A percentile compares a stretch with the other conserved stretches of the same genome.
phyloP scores from a whole-genome alignment of 2,888 invertebrate genomes.

The Pristionchus fissidentatus region DNA sequence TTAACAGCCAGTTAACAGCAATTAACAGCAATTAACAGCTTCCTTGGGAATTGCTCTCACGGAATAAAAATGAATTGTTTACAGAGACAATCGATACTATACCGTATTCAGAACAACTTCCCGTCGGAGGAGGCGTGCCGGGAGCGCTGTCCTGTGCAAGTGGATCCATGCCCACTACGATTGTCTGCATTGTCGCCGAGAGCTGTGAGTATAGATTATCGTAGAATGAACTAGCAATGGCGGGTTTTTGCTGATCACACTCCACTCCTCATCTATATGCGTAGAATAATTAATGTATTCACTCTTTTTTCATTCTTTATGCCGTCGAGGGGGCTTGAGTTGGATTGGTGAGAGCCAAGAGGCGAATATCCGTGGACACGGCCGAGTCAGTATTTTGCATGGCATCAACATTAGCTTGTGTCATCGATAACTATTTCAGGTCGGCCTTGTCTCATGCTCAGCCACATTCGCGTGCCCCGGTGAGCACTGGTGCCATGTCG shows the following conservation, averaged over 20 bases:
- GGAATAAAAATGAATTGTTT: too few relatives aligned
- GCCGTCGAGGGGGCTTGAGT: too few relatives aligned
- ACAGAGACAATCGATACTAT: too few relatives aligned
- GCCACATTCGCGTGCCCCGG: slow-evolving; percentile 62
- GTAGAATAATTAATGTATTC: neutral
- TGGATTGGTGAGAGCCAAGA: too few relatives aligned
- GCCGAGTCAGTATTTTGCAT: too few relatives aligned
- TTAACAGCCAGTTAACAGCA: too few relatives aligned
- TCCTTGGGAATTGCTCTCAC: too few relatives aligned
- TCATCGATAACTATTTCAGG: slow-evolving; percentile 48
- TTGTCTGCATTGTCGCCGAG: slow-evolving; percentile 34
- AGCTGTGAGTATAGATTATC: slow-evolving; percentile 23
- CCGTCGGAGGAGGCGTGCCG: slow-evolving; percentile 64
- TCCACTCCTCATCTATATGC: too few relatives aligned
- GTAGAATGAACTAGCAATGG: neutral
- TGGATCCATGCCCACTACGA: slow-evolving; percentile 66
- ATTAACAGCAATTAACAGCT: too few relatives aligned
- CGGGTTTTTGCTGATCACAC: too few relatives aligned
- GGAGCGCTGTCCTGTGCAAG: slow-evolving; percentile 66
- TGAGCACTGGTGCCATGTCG: slow-evolving; percentile 73
- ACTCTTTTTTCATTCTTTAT: too few relatives aligned
- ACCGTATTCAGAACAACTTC: slow-evolving; percentile 74
- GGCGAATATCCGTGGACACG: too few relatives aligned
- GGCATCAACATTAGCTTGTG: neutral
- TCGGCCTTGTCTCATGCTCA: slow-evolving; percentile 59